Evolutionary conservation across 2,797 vertebrate species (phyloP).

Genomic region (Cryptoblepharus egeriae): DNA sequence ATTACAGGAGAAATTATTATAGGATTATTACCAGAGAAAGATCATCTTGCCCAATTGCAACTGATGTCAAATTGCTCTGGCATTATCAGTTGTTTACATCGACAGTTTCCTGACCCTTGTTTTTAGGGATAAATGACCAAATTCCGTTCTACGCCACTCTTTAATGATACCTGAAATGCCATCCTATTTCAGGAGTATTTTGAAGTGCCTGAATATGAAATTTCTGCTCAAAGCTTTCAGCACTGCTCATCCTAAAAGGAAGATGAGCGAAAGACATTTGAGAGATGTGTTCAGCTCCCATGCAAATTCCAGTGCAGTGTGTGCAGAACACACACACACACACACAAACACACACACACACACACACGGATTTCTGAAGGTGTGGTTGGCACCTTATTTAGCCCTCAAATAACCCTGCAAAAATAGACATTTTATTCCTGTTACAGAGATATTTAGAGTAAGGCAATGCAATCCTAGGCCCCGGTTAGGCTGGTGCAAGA

Average conservation of each 20-base stretch:
- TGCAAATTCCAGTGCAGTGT: too few species aligned
- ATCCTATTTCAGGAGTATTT: conserved; percentile 17
- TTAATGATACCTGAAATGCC: conserved; percentile 29
- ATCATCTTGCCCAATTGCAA: conserved; percentile 20
- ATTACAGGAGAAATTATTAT: conserved; percentile 13
- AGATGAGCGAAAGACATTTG: neutral
- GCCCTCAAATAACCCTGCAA: too few species aligned
- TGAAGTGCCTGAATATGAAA: neutral
- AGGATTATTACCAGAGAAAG: neutral
- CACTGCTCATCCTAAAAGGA: neutral
- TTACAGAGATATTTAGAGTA: too few species aligned
- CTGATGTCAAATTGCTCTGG: conserved; percentile 33
- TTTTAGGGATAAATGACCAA: conserved; percentile 8
- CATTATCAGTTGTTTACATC: conserved; percentile 42
- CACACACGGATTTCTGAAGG: too few species aligned
- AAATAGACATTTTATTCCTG: too few species aligned
- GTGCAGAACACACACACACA: too few species aligned
- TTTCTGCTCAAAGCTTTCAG: conserved; percentile 27
- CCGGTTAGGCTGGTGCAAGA: too few species aligned
- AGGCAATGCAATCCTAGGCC: too few species aligned
- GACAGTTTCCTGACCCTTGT: conserved; percentile 10
- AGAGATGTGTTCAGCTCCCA: too few species aligned
- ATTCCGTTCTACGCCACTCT: neutral
- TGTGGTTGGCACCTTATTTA: too few species aligned
- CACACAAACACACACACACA: too few species aligned